Percentiles rank a stretch among this genome's conserved stretches.
Evolutionary conservation across 2,888 invertebrate species (phyloP).

Genomic region (Tiliacea citrago): DNA sequence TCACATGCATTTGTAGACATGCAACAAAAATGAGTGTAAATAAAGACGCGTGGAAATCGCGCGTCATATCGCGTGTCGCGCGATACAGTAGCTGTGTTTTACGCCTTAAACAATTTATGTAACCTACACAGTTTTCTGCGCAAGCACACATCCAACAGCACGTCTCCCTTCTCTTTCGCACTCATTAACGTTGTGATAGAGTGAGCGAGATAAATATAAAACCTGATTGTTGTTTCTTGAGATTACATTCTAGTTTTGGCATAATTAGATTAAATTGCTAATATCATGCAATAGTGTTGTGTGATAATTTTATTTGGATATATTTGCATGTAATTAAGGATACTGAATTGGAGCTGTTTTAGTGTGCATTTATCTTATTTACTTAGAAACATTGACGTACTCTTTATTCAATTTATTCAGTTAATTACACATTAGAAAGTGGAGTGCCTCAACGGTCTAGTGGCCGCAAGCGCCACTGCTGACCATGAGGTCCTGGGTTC

Average conservation of each 20-base stretch:
- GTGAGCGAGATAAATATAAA: slow-evolving; percentile 23
- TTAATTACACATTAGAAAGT: neutral
- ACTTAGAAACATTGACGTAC: neutral
- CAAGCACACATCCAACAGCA: slow-evolving; percentile 44
- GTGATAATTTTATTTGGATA: slow-evolving; percentile 56
- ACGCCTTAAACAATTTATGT: slow-evolving; percentile 63
- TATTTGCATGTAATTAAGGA: slow-evolving; percentile 41
- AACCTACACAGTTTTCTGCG: slow-evolving; percentile 59
- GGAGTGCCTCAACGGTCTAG: too few relatives aligned
- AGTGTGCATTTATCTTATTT: slow-evolving; percentile 22
- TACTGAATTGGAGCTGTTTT: neutral
- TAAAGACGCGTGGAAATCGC: slow-evolving; percentile 42
- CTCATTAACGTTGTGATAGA: neutral
- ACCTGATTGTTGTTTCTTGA: slow-evolving; percentile 62
- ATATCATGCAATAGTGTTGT: slow-evolving; percentile 49
- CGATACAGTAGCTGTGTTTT: slow-evolving; percentile 59
- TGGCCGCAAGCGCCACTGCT: too few relatives aligned
- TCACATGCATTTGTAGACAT: neutral
- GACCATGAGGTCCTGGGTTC: too few relatives aligned
- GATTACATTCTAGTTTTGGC: slow-evolving; percentile 65
- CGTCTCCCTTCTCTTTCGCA: slow-evolving; percentile 40
- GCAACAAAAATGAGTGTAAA: slow-evolving; percentile 12
- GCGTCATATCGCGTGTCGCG: slow-evolving; percentile 52
- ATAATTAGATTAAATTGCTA: slow-evolving; percentile 68
- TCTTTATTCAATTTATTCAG: neutral